A percentile compares a stretch with the other conserved stretches of the same genome.
These are phyloP conservation scores for Sialis fuliginosa DNA, from an alignment of 2,888 invertebrate genomes.

Conservation along the genomic window DNA sequence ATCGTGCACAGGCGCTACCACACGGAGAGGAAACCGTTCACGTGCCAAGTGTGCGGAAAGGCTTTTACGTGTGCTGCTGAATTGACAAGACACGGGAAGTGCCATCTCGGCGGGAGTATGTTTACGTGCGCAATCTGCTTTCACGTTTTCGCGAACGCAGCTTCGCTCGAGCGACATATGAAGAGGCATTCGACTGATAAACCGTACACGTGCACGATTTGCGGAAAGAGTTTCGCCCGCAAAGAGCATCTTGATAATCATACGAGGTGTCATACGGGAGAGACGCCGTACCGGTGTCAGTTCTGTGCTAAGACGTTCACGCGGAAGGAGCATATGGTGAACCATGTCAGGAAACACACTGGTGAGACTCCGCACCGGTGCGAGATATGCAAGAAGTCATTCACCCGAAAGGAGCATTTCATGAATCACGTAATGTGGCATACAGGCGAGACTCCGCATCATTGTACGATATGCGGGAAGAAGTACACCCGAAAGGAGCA, in stretches of 20 bases:
- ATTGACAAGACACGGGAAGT: slow-evolving; percentile 66
- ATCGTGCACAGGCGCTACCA: slow-evolving; percentile 78
- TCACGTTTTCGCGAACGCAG: slow-evolving; percentile 55
- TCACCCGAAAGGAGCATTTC: slow-evolving; percentile 58
- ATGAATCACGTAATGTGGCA: slow-evolving; percentile 73
- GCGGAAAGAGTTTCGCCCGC: slow-evolving; percentile 71
- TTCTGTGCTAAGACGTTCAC: slow-evolving; percentile 62
- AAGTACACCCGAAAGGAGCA: slow-evolving; percentile 81
- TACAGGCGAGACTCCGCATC: slow-evolving; percentile 73
- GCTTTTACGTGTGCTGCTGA: slow-evolving; percentile 67
- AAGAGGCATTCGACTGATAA: slow-evolving; percentile 70
- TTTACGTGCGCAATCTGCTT: slow-evolving; percentile 55
- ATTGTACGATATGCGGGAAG: slow-evolving; percentile 74
- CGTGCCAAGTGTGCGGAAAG: slow-evolving; percentile 62
- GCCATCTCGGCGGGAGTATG: slow-evolving; percentile 64
- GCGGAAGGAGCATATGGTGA: slow-evolving; percentile 62
- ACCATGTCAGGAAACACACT: slow-evolving; percentile 57
- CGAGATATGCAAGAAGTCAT: slow-evolving; percentile 63
- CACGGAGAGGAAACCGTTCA: slow-evolving; percentile 69
- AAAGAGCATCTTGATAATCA: slow-evolving; percentile 80
- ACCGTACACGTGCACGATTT: slow-evolving; percentile 69
- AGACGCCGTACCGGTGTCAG: slow-evolving; percentile 62
- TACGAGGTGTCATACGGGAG: slow-evolving; percentile 63
- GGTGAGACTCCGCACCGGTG: slow-evolving; percentile 61
- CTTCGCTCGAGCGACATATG: slow-evolving; percentile 55